Percentiles rank a stretch among this genome's conserved stretches.
Conservation (phyloP, 2,797 vertebrate genomes). For the Myotis myotis region DNA sequence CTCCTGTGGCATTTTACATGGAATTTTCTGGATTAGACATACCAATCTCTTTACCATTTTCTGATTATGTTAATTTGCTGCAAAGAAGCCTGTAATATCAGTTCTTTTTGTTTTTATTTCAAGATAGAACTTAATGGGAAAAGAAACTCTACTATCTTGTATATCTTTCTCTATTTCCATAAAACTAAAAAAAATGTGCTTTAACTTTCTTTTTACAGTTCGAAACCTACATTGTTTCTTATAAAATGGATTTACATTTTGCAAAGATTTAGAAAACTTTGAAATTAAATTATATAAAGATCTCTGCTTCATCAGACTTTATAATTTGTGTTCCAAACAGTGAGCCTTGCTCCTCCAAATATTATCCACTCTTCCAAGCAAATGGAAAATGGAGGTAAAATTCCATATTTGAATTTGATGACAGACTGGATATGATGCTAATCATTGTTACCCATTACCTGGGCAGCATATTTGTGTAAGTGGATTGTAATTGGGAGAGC, state of each 20-base stretch:
- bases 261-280: background rate
- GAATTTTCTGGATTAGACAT: slow-evolving; percentile 5
- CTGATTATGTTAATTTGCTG: background rate
- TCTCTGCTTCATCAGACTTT: background rate
- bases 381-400: background rate
- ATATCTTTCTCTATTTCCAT: background rate
- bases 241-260: slow-evolving; percentile 19
- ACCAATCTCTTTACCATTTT: background rate
- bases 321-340: background rate
- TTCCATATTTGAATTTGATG: background rate
- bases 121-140: background rate
- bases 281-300: background rate
- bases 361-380: background rate
- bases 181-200: background rate
- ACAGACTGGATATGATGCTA: background rate
- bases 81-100: background rate
- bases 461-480: background rate
- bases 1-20: background rate
- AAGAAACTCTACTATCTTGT: background rate
- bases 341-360: background rate
- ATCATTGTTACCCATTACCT: background rate
- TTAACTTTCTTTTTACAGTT: background rate
- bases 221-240: background rate
- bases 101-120: background rate
- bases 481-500: background rate